A percentile compares a stretch with the other conserved stretches of the same genome.
These are phyloP conservation scores for Cairina moschata DNA, from an alignment of 2,113 vertebrate genomes.

Conservation along the genomic window DNA sequence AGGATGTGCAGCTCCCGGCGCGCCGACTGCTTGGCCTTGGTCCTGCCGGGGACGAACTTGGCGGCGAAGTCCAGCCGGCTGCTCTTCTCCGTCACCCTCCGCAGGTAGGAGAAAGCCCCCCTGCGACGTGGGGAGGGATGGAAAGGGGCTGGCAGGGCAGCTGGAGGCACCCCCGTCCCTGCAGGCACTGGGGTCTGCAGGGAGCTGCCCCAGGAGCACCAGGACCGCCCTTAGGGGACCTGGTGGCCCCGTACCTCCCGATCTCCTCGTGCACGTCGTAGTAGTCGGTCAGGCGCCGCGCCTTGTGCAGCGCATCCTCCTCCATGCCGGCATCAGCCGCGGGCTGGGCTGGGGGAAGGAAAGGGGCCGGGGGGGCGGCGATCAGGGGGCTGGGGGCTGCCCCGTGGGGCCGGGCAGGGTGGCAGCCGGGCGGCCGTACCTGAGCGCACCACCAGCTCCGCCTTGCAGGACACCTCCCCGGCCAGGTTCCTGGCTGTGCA, in stretches of 20 bases:
- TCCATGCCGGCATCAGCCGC: constrained; percentile 78
- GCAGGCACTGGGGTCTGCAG: fast-evolving
- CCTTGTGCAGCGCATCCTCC: constrained; percentile 83
- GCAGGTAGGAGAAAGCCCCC: constrained; percentile 96
- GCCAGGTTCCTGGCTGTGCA: constrained; percentile 93
- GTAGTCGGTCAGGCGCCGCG: constrained; percentile 88
- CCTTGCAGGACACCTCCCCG: constrained; percentile 95
- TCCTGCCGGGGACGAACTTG: constrained; percentile 94
- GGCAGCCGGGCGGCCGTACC: constrained; percentile 68
- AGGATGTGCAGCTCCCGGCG: constrained; percentile 88
- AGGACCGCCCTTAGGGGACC: not conserved
- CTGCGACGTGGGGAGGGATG: constrained; percentile 65
- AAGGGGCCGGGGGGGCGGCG: not conserved
- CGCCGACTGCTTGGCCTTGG: constrained; percentile 87
- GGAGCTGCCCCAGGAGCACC: not conserved
- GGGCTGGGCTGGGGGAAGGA: constrained; percentile 76
- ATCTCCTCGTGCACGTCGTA: constrained; percentile 96
- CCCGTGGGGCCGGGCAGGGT: not conserved
- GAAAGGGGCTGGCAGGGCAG: not conserved
- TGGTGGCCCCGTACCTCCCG: constrained; percentile 76
- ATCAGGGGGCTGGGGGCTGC: not conserved
- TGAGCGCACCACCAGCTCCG: constrained; percentile 88
- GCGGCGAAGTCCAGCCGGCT: constrained; percentile 88
- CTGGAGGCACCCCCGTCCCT: not conserved
- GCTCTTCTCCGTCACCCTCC: constrained; percentile 88